These are phyloP conservation scores for Melanotus villosus DNA, from an alignment of 2,888 invertebrate species.

Conservation along the genomic window DNA sequence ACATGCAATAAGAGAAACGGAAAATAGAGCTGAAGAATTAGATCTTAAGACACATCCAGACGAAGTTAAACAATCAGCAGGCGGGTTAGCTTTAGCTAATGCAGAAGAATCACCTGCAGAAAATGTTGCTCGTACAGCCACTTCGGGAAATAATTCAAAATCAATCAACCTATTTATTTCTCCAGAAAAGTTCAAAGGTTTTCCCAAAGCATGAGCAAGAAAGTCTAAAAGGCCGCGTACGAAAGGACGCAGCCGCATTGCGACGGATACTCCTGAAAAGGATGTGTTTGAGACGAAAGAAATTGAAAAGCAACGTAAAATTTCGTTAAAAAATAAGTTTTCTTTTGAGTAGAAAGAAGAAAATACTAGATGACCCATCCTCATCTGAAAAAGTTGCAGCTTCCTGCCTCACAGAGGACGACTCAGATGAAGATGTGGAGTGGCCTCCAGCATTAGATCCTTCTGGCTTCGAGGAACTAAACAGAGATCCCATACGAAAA, in stretches of 20 bases:
- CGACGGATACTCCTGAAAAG: neutral
- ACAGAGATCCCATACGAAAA: conserved; percentile 19
- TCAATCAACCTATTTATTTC: conserved; percentile 9
- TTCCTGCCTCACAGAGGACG: neutral
- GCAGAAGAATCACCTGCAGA: conserved; percentile 3
- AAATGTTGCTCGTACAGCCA: conserved; percentile 3
- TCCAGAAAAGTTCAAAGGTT: conserved; percentile 14
- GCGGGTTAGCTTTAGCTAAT: neutral
- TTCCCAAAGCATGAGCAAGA: neutral
- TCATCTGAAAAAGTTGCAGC: neutral
- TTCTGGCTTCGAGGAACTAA: conserved; percentile 24
- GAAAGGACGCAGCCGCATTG: conserved; percentile 4
- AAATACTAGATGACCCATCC: neutral
- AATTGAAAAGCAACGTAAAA: neutral
- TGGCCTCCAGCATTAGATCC: conserved; percentile 25
- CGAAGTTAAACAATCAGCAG: conserved; percentile 2
- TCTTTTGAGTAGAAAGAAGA: neutral
- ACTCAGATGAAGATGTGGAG: conserved; percentile 1
- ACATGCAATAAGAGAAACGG: neutral
- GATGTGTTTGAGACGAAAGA: neutral
- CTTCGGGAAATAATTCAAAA: neutral
- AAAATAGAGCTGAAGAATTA: neutral
- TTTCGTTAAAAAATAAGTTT: neutral
- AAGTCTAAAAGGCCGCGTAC: neutral
- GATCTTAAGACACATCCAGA: conserved; percentile 1